Evolutionary conservation across 2,113 vertebrate genomes (phyloP).

Genomic region (Gambusia affinis): DNA sequence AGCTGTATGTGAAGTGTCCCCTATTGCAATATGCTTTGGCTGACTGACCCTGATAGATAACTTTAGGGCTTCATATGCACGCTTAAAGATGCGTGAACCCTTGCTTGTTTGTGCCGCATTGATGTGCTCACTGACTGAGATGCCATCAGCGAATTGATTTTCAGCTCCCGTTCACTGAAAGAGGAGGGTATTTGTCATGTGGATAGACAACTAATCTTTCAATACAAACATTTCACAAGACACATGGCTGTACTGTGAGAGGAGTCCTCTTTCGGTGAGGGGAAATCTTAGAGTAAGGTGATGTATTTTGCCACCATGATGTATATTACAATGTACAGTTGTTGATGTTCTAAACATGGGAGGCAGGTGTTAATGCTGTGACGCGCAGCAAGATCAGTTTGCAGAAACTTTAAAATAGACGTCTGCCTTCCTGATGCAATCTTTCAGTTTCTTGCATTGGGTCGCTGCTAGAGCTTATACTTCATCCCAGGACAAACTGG

Average conservation of each 20-base stretch:
- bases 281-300: constrained; percentile 42
- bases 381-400: constrained; percentile 8
- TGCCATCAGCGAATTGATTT: constrained; percentile 81
- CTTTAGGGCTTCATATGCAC: constrained; percentile 41
- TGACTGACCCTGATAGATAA: constrained; percentile 36
- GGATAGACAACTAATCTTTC: constrained; percentile 79
- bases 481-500: constrained; percentile 78
- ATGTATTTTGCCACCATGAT: constrained; percentile 47
- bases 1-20: constrained; percentile 2
- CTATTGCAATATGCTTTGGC: constrained; percentile 22
- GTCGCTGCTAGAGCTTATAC: constrained; percentile 81
- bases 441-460: constrained; percentile 51
- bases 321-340: constrained; percentile 39
- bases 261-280: constrained; percentile 45
- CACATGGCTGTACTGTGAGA: constrained; percentile 56
- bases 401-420: constrained; percentile 27
- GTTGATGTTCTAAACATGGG: constrained; percentile 15
- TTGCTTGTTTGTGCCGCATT: constrained; percentile 59
- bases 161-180: constrained; percentile 66
- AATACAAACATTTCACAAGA: constrained; percentile 77
- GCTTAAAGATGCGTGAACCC: constrained; percentile 31
- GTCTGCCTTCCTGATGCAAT: constrained; percentile 11
- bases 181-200: constrained; percentile 77
- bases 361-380: constrained; percentile 30
- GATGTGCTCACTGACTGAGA: constrained; percentile 72